Evolutionary conservation across 2,797 vertebrate genomes (phyloP).

Genomic region (Xiphorhynchus erythropygius): DNA sequence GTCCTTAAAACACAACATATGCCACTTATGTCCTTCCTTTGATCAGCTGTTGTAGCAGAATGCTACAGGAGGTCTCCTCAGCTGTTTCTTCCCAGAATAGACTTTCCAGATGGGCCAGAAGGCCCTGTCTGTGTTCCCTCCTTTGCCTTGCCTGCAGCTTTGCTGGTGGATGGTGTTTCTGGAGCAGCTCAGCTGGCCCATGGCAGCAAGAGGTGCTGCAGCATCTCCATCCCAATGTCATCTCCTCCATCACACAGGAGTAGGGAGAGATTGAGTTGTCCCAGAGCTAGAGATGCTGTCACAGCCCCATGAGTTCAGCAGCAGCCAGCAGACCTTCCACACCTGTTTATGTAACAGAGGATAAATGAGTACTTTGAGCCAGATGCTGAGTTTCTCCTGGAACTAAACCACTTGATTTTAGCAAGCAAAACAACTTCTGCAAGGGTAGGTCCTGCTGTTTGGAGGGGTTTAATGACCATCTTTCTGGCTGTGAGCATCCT

Average conservation of each 20-base stretch:
- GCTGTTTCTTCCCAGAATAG: not conserved
- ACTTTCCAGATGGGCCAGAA: not conserved
- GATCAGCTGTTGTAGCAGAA: not conserved
- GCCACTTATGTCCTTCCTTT: not conserved
- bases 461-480: not conserved
- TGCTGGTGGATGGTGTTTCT: not conserved
- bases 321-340: not conserved
- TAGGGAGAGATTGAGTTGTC: rapidly evolving
- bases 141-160: not conserved
- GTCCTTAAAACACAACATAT: not conserved
- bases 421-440: not conserved
- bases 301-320: not conserved
- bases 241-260: not conserved
- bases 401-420: not conserved
- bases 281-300: not conserved
- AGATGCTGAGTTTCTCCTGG: not conserved
- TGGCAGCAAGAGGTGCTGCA: not conserved
- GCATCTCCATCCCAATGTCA: not conserved
- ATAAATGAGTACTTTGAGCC: not conserved
- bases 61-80: not conserved
- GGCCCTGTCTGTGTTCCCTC: not conserved
- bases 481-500: not conserved
- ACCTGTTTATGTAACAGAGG: not conserved
- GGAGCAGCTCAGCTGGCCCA: not conserved
- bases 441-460: not conserved